A percentile compares a stretch with the other conserved stretches of the same genome.
These are phyloP conservation scores for Caenorhabditis sulstoni DNA, from an alignment of 2,888 invertebrate species.

Conservation along the genomic window DNA sequence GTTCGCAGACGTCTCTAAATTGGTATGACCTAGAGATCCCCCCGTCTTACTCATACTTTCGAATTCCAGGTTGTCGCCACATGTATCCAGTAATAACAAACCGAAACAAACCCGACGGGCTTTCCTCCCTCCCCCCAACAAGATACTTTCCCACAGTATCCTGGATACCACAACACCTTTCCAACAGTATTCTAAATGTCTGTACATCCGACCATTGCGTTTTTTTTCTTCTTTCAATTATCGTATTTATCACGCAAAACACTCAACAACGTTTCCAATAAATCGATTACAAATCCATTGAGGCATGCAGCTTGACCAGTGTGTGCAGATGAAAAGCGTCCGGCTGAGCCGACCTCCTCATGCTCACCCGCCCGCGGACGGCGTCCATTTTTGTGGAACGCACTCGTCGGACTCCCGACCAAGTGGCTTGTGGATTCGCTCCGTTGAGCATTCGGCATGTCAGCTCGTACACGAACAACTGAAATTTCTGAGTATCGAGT, in stretches of 20 bases:
- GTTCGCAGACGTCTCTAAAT: conserved; percentile 69
- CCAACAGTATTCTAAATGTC: conserved; percentile 38
- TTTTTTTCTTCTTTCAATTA: conserved; percentile 1
- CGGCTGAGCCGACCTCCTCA: conserved; percentile 61
- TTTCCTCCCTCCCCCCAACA: conserved; percentile 35
- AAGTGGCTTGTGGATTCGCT: conserved; percentile 75
- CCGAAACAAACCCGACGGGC: conserved; percentile 30
- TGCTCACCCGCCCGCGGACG: conserved; percentile 58
- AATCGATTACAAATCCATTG: conserved; percentile 43
- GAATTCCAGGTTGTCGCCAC: background rate
- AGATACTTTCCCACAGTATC: conserved; percentile 39
- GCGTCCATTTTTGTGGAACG: conserved; percentile 57
- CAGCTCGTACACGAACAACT: conserved; percentile 72
- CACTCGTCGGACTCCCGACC: conserved; percentile 61
- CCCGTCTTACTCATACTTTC: background rate
- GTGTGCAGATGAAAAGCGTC: conserved; percentile 69
- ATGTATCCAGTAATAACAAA: conserved; percentile 29
- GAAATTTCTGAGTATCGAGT: conserved; percentile 20
- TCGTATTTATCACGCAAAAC: conserved; percentile 32
- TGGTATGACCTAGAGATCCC: conserved; percentile 3
- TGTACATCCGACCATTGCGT: conserved; percentile 34
- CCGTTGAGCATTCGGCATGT: conserved; percentile 73
- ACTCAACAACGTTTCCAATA: conserved; percentile 11
- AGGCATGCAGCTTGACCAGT: conserved; percentile 63
- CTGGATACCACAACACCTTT: conserved; percentile 32